These are phyloP conservation scores for Callyntrura sp. DNA, from an alignment of 2,888 invertebrate genomes.

Conservation along the genomic window DNA sequence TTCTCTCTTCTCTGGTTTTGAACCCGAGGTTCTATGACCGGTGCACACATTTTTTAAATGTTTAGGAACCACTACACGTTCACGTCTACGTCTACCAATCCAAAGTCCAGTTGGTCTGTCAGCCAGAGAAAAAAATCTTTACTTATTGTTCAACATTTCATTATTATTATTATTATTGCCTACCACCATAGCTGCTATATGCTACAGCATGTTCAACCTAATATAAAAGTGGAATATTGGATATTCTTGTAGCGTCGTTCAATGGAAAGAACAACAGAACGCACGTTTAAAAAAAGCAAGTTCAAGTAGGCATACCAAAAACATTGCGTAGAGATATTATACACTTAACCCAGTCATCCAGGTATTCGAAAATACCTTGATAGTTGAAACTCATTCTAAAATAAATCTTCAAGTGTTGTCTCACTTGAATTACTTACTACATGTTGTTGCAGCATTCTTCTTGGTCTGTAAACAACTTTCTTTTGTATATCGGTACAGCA, in stretches of 20 bases:
- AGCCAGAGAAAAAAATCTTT: slow-evolving; percentile 4
- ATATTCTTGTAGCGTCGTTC: background rate
- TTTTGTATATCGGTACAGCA: background rate
- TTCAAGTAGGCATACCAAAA: slow-evolving; percentile 4
- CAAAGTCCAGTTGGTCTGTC: slow-evolving; percentile 43
- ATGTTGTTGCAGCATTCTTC: background rate
- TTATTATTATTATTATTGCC: background rate
- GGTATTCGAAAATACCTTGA: background rate
- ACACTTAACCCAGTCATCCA: slow-evolving; percentile 1
- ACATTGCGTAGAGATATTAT: background rate
- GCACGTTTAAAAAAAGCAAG: slow-evolving; percentile 19
- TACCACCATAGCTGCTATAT: background rate
- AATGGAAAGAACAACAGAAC: slow-evolving; percentile 1
- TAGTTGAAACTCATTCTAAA: background rate
- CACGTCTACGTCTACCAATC: background rate
- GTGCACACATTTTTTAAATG: slow-evolving; percentile 45
- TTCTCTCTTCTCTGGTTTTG: slow-evolving; percentile 11
- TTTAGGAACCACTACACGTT: slow-evolving; percentile 48
- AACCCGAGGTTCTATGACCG: slow-evolving; percentile 60
- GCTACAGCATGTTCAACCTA: no score
- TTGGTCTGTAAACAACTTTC: background rate
- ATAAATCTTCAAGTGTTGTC: slow-evolving; percentile 39
- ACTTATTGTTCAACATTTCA: slow-evolving; percentile 1
- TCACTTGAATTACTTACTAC: no score
- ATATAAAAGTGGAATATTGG: no score